Percentiles rank a stretch among this genome's conserved stretches.
phyloP scores from a whole-genome alignment of 1,140 invertebrate species.

The Eulimnadia texana region DNA sequence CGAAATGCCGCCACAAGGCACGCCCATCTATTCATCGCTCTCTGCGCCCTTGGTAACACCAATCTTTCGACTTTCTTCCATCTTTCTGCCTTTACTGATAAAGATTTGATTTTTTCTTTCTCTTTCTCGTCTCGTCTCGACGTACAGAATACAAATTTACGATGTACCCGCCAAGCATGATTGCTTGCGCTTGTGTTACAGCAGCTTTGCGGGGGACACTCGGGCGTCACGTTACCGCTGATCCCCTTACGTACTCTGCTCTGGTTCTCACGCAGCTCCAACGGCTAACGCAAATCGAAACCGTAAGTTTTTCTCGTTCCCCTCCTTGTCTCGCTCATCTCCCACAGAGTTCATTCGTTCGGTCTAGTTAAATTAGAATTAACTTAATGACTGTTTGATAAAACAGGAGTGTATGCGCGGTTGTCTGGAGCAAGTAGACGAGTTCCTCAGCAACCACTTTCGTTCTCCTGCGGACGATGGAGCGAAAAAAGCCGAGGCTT shows the following conservation, averaged over 20 bases:
- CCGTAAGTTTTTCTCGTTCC: slow-evolving; percentile 43
- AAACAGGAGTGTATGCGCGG: slow-evolving; percentile 52
- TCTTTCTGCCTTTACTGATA: too few relatives aligned
- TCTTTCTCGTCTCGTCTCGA: too few relatives aligned
- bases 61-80: too few relatives aligned
- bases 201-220: slow-evolving; percentile 60
- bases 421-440: slow-evolving; percentile 56
- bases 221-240: slow-evolving; percentile 42
- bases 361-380: too few relatives aligned
- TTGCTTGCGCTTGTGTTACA: slow-evolving; percentile 68
- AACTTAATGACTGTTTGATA: too few relatives aligned
- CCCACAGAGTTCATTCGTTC: too few relatives aligned
- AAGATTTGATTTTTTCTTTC: too few relatives aligned
- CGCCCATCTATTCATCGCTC: slow-evolving; percentile 61
- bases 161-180: slow-evolving; percentile 68
- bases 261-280: slow-evolving; percentile 44
- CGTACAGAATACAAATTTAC: slow-evolving; percentile 80
- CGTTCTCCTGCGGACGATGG: slow-evolving; percentile 21
- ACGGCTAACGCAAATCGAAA: slow-evolving; percentile 57
- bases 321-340: too few relatives aligned
- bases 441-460: slow-evolving; percentile 44
- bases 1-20: slow-evolving; percentile 35
- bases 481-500: slow-evolving; percentile 19
- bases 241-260: slow-evolving; percentile 27
- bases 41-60: slow-evolving; percentile 64